Evolutionary conservation across 2,797 vertebrate genomes (phyloP).

Genomic region (Acridotheres tristis): DNA sequence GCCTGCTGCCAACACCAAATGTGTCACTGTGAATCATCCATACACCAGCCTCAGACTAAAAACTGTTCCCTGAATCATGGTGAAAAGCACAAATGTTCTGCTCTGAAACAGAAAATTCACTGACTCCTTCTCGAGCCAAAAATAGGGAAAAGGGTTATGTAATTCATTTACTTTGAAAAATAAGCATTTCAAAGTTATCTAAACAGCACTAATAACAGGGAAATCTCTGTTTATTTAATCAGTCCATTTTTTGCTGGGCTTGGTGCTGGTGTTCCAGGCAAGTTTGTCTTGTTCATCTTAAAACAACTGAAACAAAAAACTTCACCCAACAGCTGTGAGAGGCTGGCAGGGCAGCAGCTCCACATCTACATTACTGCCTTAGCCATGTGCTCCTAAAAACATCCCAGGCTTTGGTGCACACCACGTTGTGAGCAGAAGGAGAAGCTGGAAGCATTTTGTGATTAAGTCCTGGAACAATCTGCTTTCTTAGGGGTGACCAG

Average conservation of each 20-base stretch:
- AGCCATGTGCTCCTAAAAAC: not conserved
- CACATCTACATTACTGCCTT: rapidly evolving
- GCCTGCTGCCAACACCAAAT: not conserved
- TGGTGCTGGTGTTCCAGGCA: not conserved
- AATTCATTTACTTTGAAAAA: constrained; percentile 34
- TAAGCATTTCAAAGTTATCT: constrained; percentile 38
- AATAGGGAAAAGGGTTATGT: not conserved
- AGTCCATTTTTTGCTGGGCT: not conserved
- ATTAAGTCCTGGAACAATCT: not conserved
- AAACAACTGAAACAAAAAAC: not conserved
- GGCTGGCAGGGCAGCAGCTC: not conserved
- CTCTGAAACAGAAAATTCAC: constrained; percentile 37
- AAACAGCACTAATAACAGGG: constrained; percentile 21
- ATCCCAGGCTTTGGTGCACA: not conserved
- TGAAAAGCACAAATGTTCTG: constrained; percentile 26
- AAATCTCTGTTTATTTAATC: constrained; percentile 47
- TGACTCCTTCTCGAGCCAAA: constrained; percentile 15
- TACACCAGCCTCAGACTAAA: not conserved
- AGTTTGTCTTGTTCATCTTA: not conserved
- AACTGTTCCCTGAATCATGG: not conserved
- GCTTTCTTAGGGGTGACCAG: not conserved
- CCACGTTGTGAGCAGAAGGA: not conserved
- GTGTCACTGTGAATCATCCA: constrained; percentile 21
- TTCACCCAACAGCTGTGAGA: not conserved
- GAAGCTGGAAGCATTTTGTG: not conserved